Evolutionary conservation across 1,140 invertebrate genomes (phyloP).

Genomic region (Diorhabda elongata): DNA sequence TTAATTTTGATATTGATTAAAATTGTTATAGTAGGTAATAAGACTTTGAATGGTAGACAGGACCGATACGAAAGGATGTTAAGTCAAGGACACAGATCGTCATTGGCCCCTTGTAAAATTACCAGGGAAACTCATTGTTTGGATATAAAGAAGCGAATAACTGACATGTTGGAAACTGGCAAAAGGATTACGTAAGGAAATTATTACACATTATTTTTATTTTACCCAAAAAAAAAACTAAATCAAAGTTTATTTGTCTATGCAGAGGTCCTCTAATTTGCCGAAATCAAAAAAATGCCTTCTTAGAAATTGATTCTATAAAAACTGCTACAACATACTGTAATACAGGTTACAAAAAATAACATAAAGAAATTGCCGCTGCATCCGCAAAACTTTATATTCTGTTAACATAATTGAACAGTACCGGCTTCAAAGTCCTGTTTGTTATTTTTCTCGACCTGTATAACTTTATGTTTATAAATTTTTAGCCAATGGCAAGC

Average conservation of each 20-base stretch:
- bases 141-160: constrained; percentile 40
- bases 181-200: constrained; percentile 43
- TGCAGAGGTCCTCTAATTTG: no score
- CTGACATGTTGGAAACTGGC: constrained; percentile 42
- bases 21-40: not conserved
- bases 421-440: no score
- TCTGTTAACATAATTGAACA: no score
- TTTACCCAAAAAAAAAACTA: no score
- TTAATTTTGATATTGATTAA: not conserved
- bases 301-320: no score
- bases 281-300: no score
- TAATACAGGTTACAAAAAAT: no score
- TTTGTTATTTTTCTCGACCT: no score
- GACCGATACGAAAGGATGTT: constrained; percentile 59
- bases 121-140: constrained; percentile 34
- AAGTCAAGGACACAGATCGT: constrained; percentile 53
- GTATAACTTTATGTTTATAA: not conserved
- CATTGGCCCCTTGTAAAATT: constrained; percentile 33
- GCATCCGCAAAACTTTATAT: no score
- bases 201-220: not conserved
- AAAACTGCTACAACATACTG: no score
- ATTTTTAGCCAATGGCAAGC: constrained; percentile 57
- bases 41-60: constrained; percentile 33
- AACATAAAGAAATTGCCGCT: no score
- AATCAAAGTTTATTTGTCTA: no score